These are phyloP conservation scores for Polyergus mexicanus DNA, from an alignment of 1,140 invertebrate species.

Conservation along the genomic window DNA sequence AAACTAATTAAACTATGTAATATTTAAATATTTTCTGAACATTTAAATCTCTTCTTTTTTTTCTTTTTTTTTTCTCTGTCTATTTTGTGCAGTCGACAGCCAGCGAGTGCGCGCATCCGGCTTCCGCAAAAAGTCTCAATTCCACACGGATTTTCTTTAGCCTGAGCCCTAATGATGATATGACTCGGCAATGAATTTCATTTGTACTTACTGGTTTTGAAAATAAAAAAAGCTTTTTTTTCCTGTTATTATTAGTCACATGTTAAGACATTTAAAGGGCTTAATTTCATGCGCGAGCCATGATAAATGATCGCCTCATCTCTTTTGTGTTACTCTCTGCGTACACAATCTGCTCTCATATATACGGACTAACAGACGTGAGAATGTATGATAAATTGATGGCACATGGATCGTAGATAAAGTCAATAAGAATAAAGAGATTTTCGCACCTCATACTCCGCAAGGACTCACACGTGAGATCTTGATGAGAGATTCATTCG, in stretches of 20 bases:
- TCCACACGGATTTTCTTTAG: slow-evolving; percentile 71
- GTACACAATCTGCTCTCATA: background rate
- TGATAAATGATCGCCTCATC: slow-evolving; percentile 67
- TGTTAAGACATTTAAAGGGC: slow-evolving; percentile 71
- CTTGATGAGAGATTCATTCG: slow-evolving; percentile 2
- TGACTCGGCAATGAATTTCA: slow-evolving; percentile 65
- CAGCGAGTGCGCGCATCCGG: slow-evolving; percentile 63
- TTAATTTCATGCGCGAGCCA: slow-evolving; percentile 67
- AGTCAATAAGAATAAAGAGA: slow-evolving; percentile 42
- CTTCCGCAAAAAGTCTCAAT: slow-evolving; percentile 63
- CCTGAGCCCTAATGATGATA: slow-evolving; percentile 70
- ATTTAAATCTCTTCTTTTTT: slow-evolving; percentile 16
- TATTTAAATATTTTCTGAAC: slow-evolving; percentile 37
- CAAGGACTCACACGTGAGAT: background rate
- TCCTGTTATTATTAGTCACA: slow-evolving; percentile 82
- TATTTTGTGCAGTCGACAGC: slow-evolving; percentile 37
- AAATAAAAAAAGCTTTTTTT: slow-evolving; percentile 81
- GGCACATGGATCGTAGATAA: slow-evolving; percentile 26
- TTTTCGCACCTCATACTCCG: background rate
- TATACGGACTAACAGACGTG: background rate
- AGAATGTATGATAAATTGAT: slow-evolving; percentile 48
- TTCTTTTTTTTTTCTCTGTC: no score
- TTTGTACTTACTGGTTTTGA: slow-evolving; percentile 78
- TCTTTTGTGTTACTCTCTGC: slow-evolving; percentile 51
- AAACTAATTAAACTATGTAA: background rate